A percentile compares a stretch with the other conserved stretches of the same genome.
These are phyloP conservation scores for Plebejus melissa DNA, from an alignment of 2,888 invertebrate genomes.

Conservation along the genomic window DNA sequence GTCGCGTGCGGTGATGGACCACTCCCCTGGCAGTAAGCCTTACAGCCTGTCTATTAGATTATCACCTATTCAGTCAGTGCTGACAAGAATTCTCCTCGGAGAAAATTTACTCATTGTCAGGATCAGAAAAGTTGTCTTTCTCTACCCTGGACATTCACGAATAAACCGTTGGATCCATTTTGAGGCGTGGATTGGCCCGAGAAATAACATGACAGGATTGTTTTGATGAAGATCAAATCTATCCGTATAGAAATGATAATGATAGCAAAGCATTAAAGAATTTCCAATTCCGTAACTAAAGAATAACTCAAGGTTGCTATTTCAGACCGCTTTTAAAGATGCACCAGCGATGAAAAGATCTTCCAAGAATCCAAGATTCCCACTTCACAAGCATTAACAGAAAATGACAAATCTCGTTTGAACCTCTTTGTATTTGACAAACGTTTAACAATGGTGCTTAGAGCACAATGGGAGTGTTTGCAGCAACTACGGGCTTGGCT, in stretches of 20 bases:
- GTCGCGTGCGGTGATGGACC: conserved; percentile 4
- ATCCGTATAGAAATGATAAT: too few species aligned
- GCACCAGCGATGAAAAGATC: conserved; percentile 8
- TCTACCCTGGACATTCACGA: too few species aligned
- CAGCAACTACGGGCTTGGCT: background rate
- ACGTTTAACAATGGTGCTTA: conserved; percentile 4
- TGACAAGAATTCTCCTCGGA: background rate
- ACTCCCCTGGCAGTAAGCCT: background rate
- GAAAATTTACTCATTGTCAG: background rate
- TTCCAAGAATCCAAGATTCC: conserved; percentile 7
- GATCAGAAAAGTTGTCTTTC: background rate
- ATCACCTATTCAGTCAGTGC: background rate
- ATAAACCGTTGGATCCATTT: too few species aligned
- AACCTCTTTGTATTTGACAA: conserved; percentile 13
- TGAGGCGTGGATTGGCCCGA: too few species aligned
- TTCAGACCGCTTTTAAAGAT: conserved; percentile 14
- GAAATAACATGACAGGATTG: too few species aligned
- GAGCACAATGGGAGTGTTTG: background rate
- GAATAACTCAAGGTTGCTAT: conserved; percentile 9
- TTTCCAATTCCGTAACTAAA: background rate
- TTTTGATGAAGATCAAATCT: too few species aligned
- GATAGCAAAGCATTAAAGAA: background rate
- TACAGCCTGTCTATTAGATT: background rate
- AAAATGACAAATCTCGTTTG: conserved; percentile 12
- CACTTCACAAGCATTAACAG: conserved; percentile 14